Percentiles rank a stretch among this genome's conserved stretches.
Conservation (phyloP, 2,888 invertebrate species). For the Microchrysa polita region DNA sequence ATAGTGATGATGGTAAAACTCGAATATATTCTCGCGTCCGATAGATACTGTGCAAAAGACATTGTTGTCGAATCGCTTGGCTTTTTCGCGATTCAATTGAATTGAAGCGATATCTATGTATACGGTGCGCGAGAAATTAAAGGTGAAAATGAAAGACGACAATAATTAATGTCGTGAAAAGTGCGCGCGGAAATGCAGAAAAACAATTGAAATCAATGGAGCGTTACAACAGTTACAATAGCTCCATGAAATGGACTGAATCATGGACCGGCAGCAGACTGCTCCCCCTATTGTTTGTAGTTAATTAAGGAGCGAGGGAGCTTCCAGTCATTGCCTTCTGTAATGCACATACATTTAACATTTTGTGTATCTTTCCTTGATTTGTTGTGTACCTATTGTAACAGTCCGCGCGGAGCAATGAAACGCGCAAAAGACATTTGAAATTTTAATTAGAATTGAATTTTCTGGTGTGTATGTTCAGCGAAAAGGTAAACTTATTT, state of each 20-base stretch:
- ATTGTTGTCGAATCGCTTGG: background rate
- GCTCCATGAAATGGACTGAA: conserved; percentile 33
- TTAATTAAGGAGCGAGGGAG: conserved; percentile 11
- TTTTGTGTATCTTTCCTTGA: background rate
- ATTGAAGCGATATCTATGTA: background rate
- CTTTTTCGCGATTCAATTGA: too few species aligned
- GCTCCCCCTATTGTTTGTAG: conserved; percentile 22
- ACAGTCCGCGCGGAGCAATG: too few species aligned
- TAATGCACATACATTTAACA: too few species aligned
- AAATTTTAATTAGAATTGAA: conserved; percentile 21
- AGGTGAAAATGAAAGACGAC: conserved; percentile 36
- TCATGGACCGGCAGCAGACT: too few species aligned
- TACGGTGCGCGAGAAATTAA: conserved; percentile 30
- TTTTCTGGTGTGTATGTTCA: background rate
- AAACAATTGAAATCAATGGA: conserved; percentile 36
- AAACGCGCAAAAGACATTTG: conserved; percentile 13
- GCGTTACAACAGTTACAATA: conserved; percentile 27
- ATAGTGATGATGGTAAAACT: too few species aligned
- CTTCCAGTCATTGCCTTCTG: background rate
- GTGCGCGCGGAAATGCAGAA: conserved; percentile 27
- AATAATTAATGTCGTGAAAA: conserved; percentile 39
- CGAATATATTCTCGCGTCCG: too few species aligned
- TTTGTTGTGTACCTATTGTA: too few species aligned
- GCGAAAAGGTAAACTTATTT: too few species aligned
- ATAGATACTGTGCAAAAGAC: background rate